Evolutionary conservation across 2,113 vertebrate species (phyloP).

Genomic region (Silurus meridionalis): DNA sequence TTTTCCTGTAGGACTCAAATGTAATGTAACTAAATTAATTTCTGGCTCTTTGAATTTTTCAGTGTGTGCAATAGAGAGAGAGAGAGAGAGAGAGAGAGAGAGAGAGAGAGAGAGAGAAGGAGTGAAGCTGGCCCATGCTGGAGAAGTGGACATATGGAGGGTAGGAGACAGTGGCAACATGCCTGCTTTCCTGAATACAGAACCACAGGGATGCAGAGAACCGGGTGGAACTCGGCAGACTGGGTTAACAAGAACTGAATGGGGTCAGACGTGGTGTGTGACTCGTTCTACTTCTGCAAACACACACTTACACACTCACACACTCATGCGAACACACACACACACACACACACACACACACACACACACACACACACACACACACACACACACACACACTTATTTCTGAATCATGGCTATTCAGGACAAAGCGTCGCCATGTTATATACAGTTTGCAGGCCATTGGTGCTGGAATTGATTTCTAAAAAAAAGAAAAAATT

Average conservation of each 20-base stretch:
- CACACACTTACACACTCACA: background rate
- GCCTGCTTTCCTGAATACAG: constrained; percentile 19
- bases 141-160: constrained; percentile 29
- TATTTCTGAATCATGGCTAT: background rate
- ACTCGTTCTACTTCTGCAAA: background rate
- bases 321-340: background rate
- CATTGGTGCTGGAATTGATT: background rate
- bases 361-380: background rate
- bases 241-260: background rate
- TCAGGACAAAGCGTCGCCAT: background rate
- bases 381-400: background rate
- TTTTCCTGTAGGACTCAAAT: constrained; percentile 25
- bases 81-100: too few species aligned
- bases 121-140: constrained; percentile 19
- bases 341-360: background rate
- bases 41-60: constrained; percentile 4
- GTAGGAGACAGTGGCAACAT: constrained; percentile 20
- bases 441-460: background rate
- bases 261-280: background rate
- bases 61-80: background rate
- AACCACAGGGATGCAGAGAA: constrained; percentile 19
- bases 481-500: background rate
- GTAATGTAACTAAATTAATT: constrained; percentile 25
- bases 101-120: background rate
- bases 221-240: constrained; percentile 18